A percentile compares a stretch with the other conserved stretches of the same genome.
Evolutionary conservation across 2,113 vertebrate species (phyloP).

Genomic region (Athene cunicularia): DNA sequence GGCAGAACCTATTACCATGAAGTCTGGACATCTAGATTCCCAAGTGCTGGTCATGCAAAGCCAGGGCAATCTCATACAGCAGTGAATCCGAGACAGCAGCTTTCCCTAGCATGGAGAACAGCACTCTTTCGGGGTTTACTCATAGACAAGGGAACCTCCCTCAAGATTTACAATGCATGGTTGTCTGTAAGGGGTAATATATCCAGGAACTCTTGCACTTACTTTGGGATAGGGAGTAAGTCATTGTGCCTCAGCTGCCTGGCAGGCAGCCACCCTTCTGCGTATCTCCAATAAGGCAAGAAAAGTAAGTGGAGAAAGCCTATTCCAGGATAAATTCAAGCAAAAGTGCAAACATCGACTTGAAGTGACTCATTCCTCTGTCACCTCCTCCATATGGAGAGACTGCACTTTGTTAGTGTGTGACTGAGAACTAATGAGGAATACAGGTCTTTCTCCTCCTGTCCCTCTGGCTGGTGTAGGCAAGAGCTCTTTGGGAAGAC

Average conservation of each 20-base stretch:
- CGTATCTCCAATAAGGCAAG: background rate
- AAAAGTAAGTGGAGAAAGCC: background rate
- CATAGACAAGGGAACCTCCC: background rate
- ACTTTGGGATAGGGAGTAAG: background rate
- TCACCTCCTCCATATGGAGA: background rate
- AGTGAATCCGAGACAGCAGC: background rate
- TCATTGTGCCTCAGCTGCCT: background rate
- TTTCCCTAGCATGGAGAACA: background rate
- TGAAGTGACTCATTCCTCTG: background rate
- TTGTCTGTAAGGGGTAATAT: background rate
- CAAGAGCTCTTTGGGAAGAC: background rate
- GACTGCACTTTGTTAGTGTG: background rate
- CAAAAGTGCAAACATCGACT: background rate
- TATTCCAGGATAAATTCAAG: background rate
- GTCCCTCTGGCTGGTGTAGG: background rate
- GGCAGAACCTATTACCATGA: background rate
- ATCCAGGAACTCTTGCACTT: background rate
- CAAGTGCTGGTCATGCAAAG: background rate
- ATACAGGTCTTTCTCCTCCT: background rate
- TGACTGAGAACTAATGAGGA: background rate
- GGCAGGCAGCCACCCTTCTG: background rate
- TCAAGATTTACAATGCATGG: background rate
- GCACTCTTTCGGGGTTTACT: background rate
- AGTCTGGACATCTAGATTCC: background rate
- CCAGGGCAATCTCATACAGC: background rate